A percentile compares a stretch with the other conserved stretches of the same genome.
phyloP scores from a whole-genome alignment of 1,140 invertebrate species.

The Branchinecta lynchi region DNA sequence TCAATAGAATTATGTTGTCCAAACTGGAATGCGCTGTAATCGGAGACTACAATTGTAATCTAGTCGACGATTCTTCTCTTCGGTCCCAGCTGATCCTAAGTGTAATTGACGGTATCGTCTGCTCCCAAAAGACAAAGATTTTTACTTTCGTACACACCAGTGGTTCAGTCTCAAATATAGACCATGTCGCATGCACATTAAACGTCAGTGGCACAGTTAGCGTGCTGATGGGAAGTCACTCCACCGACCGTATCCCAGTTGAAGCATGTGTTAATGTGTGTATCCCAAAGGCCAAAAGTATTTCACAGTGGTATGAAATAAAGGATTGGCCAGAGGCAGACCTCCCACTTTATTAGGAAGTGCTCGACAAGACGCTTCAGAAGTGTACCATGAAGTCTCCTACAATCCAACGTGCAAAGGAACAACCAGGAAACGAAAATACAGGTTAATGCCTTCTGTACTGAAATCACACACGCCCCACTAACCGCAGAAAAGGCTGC shows the following conservation, averaged over 20 bases:
- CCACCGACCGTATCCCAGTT: no score
- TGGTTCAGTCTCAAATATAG: constrained; percentile 9
- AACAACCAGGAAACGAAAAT: no score
- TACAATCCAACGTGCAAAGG: constrained; percentile 1
- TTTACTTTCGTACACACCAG: constrained; percentile 3
- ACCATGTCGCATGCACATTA: constrained; percentile 8
- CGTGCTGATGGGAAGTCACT: no score
- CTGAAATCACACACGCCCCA: no score
- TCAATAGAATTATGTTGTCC: neutral
- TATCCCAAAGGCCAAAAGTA: no score
- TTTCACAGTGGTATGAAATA: constrained; percentile 9
- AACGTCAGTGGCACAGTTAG: constrained; percentile 1
- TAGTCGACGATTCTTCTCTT: constrained; percentile 1
- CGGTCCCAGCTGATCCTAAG: constrained; percentile 4
- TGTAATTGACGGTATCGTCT: neutral
- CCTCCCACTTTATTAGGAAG: constrained; percentile 3
- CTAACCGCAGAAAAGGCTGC: no score
- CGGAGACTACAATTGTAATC: constrained; percentile 5
- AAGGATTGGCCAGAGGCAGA: neutral
- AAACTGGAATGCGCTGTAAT: constrained; percentile 9
- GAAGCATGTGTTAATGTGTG: no score
- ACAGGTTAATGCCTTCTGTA: no score
- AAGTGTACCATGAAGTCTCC: neutral
- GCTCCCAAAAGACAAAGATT: constrained; percentile 9
- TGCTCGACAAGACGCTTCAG: neutral